Evolutionary conservation across 2,797 vertebrate species (phyloP), one percentile per base, ranked within the genome.

Genomic region (Melanotaenia pygmaea): DNA sequence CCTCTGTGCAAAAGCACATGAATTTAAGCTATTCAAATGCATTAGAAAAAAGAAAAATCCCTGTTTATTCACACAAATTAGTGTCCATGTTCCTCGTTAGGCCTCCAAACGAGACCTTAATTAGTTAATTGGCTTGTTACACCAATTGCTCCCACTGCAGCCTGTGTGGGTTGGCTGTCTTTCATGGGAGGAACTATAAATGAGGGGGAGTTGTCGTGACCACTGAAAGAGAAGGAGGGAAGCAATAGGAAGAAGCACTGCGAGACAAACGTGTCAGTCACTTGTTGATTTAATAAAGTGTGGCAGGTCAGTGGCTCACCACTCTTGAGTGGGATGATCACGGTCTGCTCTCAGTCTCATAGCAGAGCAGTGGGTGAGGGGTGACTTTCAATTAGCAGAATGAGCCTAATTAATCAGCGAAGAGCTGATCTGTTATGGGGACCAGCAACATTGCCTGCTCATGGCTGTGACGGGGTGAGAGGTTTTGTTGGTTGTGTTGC

Each of bases 81-180:
- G 85, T 85, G 83, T 92, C 91, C 83, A 16, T 93, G 93, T 93
- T 92, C 76, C 91, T 93, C 87, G 79, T 94, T 95, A 94, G 72
- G 62, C 76, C 74, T 83, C 84, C 83, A 92, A 94, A 95, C 67
- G 50, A 94, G 91, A 82, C 77, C 88, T 92, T 94, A 94, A 95
- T 95, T 91, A 91, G 92, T 93, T 94, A 95, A 95, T 94, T 94
- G 93, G 88, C 90, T 91, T 91, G 90, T 93, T 93, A 93, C 61
- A 70, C 77, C 85, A 72, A 92, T 91, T 76, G 88, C 89, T 92
- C 91, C 92, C 92, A 74, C 80, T 90, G 90, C 87, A 77, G 85
- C 61, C 74, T 53, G 72, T 81, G 90, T 84, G 86, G 89, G 88
- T 86, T 83, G 86, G 89, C 89, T 92, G 91, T 92, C 92, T 91